Evolutionary conservation across 2,113 vertebrate genomes (phyloP), one percentile per base, ranked within the genome.

Genomic region (Ictalurus furcatus): DNA sequence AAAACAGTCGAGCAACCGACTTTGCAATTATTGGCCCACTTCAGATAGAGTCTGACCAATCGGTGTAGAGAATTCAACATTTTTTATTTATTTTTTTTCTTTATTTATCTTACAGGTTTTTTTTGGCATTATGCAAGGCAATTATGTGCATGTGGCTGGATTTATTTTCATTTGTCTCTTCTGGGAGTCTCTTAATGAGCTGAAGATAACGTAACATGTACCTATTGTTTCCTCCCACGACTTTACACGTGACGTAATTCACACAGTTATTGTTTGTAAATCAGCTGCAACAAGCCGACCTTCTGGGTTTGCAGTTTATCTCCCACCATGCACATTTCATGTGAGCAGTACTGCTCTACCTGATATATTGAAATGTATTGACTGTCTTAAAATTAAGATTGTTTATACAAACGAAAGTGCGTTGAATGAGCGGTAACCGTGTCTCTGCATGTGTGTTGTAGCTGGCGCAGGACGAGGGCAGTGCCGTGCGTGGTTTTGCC

Each of bases 381-480:
- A 48, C 25, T 52, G 21, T 14, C 25, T 28, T 48, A 28, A 52
- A 28, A 78, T 28, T 6, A 78, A 16, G 23, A 0, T 52, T 14
- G 23, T 25, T 25, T 14, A 28, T 52, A 3, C 28, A 23, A 83
- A 83, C 25, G 56, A 19, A 19, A 58, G 21, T 58, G 63, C 56
- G 25, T 58, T 82, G 21, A 88, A 44, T 54, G n/a, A 81, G 4
- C 44, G n/a, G 19, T 54, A 52, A 69, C 21, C 1, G 14, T 84
- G 6, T 30, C 13, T 34, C 8, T 82, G 40, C 7, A 19, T 86
- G 59, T 89, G 78, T 90, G 84, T 89, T 89, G 5, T 90, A 99
- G 98, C 96, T 99, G 90, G 98, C 98, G 85, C 97, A 99, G 95
- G 97, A 98, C 37, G 98, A 99, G 95, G 97, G 97, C 7, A 96